These are phyloP conservation scores for Acrobasis suavella DNA, from an alignment of 2,888 invertebrate genomes.

Conservation along the genomic window DNA sequence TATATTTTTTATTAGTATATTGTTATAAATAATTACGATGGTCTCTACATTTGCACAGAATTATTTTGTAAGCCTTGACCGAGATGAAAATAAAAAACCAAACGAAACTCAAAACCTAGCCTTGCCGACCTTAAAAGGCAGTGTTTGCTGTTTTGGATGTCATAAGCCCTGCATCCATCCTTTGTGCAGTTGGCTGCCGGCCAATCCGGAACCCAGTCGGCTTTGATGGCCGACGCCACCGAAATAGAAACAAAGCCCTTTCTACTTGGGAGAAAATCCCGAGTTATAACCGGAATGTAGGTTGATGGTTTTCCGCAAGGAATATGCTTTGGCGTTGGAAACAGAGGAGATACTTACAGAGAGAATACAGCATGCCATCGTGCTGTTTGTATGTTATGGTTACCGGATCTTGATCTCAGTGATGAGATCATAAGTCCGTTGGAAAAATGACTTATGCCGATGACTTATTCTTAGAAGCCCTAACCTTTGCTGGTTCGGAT, in stretches of 20 bases:
- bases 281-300: conserved; percentile 29
- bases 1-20: too few species aligned
- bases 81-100: not conserved
- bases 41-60: too few species aligned
- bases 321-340: conserved; percentile 4
- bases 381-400: too few species aligned
- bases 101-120: not conserved
- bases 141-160: conserved; percentile 50
- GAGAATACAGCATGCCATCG: not conserved
- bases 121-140: conserved; percentile 10
- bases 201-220: conserved; percentile 67
- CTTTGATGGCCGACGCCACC: conserved; percentile 31
- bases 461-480: too few species aligned
- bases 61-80: too few species aligned
- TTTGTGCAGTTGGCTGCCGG: conserved; percentile 63
- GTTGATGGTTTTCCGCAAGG: conserved; percentile 32
- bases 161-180: conserved; percentile 59
- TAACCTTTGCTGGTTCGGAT: too few species aligned
- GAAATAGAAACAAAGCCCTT: conserved; percentile 39
- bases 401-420: too few species aligned
- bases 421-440: too few species aligned
- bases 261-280: conserved; percentile 27
- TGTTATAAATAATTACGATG: too few species aligned
- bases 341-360: not conserved
- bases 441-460: too few species aligned